Evolutionary conservation across 2,113 vertebrate species (phyloP).

Genomic region (Lophochroa leadbeateri): DNA sequence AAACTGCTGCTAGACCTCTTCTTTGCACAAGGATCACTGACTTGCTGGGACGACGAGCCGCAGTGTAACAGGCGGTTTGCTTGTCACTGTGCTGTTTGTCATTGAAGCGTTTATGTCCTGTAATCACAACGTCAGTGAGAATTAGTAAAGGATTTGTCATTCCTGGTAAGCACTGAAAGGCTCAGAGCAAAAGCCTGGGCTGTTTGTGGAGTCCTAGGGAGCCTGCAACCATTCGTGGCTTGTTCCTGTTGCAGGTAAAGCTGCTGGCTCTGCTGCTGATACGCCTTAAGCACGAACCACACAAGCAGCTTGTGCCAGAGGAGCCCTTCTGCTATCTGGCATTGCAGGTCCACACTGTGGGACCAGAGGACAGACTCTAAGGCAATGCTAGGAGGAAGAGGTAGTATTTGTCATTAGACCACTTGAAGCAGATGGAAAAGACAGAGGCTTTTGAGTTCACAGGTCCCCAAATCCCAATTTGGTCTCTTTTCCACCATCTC

Average conservation of each 20-base stretch:
- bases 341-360: fast-evolving
- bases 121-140: constrained; percentile 37
- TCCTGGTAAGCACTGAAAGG: background rate
- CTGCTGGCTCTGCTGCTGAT: fast-evolving
- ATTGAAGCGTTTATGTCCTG: constrained; percentile 91
- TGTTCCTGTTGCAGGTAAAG: background rate
- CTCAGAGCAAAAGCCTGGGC: background rate
- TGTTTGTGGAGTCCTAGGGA: background rate
- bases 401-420: background rate
- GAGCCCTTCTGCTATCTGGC: background rate
- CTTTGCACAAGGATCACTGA: too few relatives aligned
- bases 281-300: fast-evolving
- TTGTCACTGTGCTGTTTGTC: constrained; percentile 91
- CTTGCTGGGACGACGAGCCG: constrained; percentile 90
- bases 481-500: background rate
- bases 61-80: constrained; percentile 90
- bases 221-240: fast-evolving
- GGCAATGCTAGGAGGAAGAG: background rate
- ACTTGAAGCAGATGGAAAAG: background rate
- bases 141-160: background rate
- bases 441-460: background rate
- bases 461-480: background rate
- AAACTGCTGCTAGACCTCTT: too few relatives aligned
- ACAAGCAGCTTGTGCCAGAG: background rate
- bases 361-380: background rate